Percentiles rank a stretch among this genome's conserved stretches.
Evolutionary conservation across 1,140 invertebrate species (phyloP).

Genomic region (Bombus consobrinus): DNA sequence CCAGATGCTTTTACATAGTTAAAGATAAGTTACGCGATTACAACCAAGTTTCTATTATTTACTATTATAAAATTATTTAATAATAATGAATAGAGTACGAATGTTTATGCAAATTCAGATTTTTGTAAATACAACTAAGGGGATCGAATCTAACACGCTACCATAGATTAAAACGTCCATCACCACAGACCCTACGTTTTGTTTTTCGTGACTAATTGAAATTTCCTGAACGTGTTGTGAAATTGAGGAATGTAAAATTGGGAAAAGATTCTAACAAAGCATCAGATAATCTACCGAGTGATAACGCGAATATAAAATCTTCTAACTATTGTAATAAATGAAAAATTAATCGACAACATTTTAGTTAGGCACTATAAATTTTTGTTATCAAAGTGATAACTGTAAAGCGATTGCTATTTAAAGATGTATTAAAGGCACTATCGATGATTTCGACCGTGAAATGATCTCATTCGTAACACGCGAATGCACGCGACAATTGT

Average conservation of each 20-base stretch:
- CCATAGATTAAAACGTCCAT: too few relatives aligned
- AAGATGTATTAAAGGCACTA: not conserved
- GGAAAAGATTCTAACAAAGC: not conserved
- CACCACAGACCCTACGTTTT: not conserved
- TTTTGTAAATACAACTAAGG: not conserved
- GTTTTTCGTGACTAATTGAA: not conserved
- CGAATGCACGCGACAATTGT: conserved; percentile 19
- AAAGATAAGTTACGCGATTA: conserved; percentile 39
- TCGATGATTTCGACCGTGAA: conserved; percentile 3
- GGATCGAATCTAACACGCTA: not conserved
- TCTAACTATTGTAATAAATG: too few relatives aligned
- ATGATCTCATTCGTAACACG: not conserved
- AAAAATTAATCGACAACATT: too few relatives aligned
- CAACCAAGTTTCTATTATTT: not conserved
- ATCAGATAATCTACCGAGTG: too few relatives aligned
- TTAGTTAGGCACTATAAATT: too few relatives aligned
- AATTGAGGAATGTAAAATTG: not conserved
- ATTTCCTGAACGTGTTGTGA: not conserved
- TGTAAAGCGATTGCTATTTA: too few relatives aligned
- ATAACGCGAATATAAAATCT: too few relatives aligned
- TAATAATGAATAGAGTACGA: not conserved
- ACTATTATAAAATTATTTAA: not conserved
- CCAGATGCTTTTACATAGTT: conserved; percentile 31
- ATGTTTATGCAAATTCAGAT: not conserved
- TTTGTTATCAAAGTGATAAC: too few relatives aligned